phyloP scores from a whole-genome alignment of 2,888 invertebrate species.

The Hydrotaea diabolus region DNA sequence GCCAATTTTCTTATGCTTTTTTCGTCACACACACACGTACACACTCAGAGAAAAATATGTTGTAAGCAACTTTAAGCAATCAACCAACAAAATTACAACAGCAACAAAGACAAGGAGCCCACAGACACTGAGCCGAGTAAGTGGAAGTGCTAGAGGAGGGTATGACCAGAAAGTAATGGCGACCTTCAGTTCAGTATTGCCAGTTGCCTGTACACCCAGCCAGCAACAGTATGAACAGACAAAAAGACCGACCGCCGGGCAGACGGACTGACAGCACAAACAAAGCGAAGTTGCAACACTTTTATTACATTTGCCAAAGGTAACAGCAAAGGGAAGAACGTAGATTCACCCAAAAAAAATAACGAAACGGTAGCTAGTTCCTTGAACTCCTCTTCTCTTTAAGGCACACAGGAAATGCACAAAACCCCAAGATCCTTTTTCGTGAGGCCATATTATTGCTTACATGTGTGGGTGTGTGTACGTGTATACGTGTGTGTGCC shows the following conservation, averaged over 20 bases:
- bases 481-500: not conserved
- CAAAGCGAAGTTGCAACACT: conserved; percentile 64
- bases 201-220: conserved; percentile 48
- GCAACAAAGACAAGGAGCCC: not conserved
- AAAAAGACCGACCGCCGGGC: not conserved
- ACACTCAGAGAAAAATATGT: conserved; percentile 50
- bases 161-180: conserved; percentile 46
- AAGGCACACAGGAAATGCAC: not conserved
- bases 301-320: conserved; percentile 16
- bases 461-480: not conserved
- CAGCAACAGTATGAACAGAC: conserved; percentile 6
- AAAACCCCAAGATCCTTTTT: not conserved
- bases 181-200: conserved; percentile 62
- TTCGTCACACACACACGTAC: conserved; percentile 19
- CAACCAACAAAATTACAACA: not conserved
- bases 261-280: not conserved
- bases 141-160: no score
- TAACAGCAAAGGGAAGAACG: conserved; percentile 24
- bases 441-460: conserved; percentile 13
- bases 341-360: conserved; percentile 6
- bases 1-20: conserved; percentile 60
- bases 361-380: not conserved
- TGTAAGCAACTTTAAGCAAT: conserved; percentile 61
- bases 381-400: not conserved
- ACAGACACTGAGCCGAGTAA: not conserved